A percentile compares a stretch with the other conserved stretches of the same genome.
Conservation (phyloP, 2,797 vertebrate species). For the Phrynocephalus guinanensis region DNA sequence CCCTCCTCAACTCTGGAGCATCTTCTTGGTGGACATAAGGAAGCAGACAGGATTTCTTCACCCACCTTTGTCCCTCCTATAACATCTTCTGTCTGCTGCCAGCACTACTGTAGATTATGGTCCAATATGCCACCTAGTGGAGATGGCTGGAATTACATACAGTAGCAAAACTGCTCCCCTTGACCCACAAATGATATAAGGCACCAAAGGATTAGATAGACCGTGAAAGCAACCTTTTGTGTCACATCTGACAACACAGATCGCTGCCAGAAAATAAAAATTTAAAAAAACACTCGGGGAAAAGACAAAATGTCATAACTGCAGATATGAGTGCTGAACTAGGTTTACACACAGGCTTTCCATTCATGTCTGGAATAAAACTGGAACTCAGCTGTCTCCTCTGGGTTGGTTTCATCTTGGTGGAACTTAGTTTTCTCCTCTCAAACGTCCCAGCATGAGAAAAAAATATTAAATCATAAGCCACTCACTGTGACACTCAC, state of each 20-base stretch:
- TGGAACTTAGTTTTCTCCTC: neutral
- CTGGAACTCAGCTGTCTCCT: too few relatives aligned
- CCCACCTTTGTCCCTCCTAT: neutral
- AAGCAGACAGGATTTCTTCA: neutral
- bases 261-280: too few relatives aligned
- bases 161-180: neutral
- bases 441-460: neutral
- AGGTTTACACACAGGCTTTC: too few relatives aligned
- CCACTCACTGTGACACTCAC: too few relatives aligned
- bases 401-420: neutral
- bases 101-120: neutral
- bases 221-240: neutral
- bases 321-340: neutral
- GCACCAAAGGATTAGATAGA: neutral
- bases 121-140: slow-evolving; percentile 37
- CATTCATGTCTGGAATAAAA: too few relatives aligned
- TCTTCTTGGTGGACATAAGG: neutral
- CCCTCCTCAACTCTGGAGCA: neutral
- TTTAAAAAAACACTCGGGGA: neutral
- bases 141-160: neutral
- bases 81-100: neutral
- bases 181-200: neutral
- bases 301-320: neutral
- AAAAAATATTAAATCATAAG: neutral
- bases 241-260: neutral